Evolutionary conservation across 2,888 invertebrate species (phyloP).

Genomic region (Lithophane socia): DNA sequence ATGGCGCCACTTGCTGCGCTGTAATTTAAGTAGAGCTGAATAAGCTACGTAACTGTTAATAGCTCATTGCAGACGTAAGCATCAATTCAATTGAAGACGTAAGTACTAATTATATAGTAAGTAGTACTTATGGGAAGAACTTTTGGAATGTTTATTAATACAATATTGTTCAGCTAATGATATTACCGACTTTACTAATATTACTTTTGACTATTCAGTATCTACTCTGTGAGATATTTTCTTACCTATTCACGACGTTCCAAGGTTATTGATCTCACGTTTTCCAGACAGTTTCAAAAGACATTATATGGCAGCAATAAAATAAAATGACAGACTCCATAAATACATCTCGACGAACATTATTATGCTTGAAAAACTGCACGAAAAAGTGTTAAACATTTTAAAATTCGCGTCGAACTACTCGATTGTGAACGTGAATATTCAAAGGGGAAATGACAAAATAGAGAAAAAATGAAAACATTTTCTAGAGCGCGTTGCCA

Average conservation of each 20-base stretch:
- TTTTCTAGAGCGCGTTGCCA: slow-evolving; percentile 39
- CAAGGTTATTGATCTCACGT: not conserved
- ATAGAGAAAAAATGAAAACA: slow-evolving; percentile 31
- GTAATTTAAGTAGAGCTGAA: not conserved
- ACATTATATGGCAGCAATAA: slow-evolving; percentile 1
- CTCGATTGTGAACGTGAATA: slow-evolving; percentile 59
- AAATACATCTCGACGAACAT: slow-evolving; percentile 31
- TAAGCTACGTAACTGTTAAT: no score
- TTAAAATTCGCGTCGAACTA: slow-evolving; percentile 46
- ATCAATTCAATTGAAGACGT: not conserved
- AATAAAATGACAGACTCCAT: slow-evolving; percentile 38
- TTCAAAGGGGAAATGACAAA: slow-evolving; percentile 54
- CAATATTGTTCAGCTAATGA: not conserved
- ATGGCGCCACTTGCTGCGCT: not conserved
- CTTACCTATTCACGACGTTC: not conserved
- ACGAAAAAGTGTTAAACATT: slow-evolving; percentile 44
- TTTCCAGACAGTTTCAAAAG: slow-evolving; percentile 16
- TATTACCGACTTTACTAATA: not conserved
- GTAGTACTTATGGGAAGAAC: not conserved
- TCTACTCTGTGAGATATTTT: not conserved
- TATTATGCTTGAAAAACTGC: slow-evolving; percentile 46
- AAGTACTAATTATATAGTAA: no score
- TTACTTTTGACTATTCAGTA: not conserved
- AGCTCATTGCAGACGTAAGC: not conserved
- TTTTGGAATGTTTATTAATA: not conserved